These are phyloP conservation scores for Lacerta agilis DNA, from an alignment of 2,797 vertebrate species.

Conservation along the genomic window DNA sequence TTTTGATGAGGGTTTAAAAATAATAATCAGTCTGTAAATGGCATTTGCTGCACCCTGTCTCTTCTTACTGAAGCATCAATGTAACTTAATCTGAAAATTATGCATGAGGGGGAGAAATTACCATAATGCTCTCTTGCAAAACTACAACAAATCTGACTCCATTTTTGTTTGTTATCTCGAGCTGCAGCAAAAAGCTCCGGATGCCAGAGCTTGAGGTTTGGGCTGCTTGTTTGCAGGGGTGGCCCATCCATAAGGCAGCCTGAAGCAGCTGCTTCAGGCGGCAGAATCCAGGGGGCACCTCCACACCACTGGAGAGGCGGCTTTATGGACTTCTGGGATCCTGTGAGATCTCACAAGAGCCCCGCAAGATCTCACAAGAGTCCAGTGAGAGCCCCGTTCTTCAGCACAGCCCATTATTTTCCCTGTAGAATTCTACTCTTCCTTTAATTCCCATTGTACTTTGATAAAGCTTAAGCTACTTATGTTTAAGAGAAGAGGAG, in stretches of 20 bases:
- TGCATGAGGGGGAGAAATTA: slow-evolving; percentile 47
- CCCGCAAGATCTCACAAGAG: neutral
- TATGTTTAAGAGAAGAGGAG: neutral
- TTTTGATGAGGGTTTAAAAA: slow-evolving; percentile 78
- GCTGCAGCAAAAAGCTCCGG: neutral
- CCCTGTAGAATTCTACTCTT: neutral
- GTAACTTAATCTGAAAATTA: slow-evolving; percentile 57
- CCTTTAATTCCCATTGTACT: neutral
- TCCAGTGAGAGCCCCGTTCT: too few species aligned
- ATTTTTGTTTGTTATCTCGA: neutral
- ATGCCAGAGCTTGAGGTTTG: neutral
- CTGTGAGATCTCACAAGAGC: neutral
- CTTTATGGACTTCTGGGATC: too few species aligned
- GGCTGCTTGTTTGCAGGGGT: too few species aligned
- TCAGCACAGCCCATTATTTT: neutral
- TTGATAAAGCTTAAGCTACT: neutral
- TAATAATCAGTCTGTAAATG: slow-evolving; percentile 78
- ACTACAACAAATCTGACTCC: slow-evolving; percentile 44
- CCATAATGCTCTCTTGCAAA: slow-evolving; percentile 58
- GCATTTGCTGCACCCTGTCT: slow-evolving; percentile 77
- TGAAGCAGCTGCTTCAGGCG: too few species aligned
- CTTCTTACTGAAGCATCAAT: slow-evolving; percentile 61
- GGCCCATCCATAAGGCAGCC: neutral
- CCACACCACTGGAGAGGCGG: too few species aligned
- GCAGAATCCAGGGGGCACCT: too few species aligned